Conservation (phyloP, 2,797 vertebrate species). For the Cirrhinus molitorella region DNA sequence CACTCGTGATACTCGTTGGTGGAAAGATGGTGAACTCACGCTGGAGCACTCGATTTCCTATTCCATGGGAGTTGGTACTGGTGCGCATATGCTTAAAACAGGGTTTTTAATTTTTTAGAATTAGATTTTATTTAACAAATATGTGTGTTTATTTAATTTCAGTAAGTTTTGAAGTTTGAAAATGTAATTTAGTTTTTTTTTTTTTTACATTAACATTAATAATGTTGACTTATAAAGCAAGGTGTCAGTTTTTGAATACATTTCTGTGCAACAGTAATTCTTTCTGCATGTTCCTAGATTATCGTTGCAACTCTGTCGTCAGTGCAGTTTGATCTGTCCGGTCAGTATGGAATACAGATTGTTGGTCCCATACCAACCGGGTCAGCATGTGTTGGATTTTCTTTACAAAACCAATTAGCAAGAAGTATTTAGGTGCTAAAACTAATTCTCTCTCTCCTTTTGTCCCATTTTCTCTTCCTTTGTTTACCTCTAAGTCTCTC, state of each 20-base stretch:
- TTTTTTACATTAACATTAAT: too few species aligned
- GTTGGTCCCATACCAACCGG: conserved; percentile 88
- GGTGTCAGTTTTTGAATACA: background rate
- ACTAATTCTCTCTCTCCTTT: background rate
- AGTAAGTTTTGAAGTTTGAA: background rate
- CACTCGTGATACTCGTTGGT: conserved; percentile 81
- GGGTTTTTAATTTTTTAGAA: background rate
- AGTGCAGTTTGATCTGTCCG: conserved; percentile 71
- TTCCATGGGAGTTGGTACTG: conserved; percentile 90
- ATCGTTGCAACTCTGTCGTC: conserved; percentile 69
- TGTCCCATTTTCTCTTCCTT: background rate
- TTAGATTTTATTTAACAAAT: background rate
- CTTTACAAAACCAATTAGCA: background rate
- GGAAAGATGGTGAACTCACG: conserved; percentile 87
- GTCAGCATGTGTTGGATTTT: conserved; percentile 75
- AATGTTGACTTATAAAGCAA: background rate
- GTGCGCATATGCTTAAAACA: conserved; percentile 69
- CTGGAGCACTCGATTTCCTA: conserved; percentile 84
- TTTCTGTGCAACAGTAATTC: conserved; percentile 56
- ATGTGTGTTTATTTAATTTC: too few species aligned
- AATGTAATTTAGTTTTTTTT: background rate
- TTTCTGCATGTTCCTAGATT: conserved; percentile 65
- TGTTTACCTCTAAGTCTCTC: conserved; percentile 22
- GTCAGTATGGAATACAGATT: conserved; percentile 78
- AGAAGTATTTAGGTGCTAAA: background rate